phyloP scores from a whole-genome alignment of 2,797 vertebrate species.

The Manis crassicaudata region DNA sequence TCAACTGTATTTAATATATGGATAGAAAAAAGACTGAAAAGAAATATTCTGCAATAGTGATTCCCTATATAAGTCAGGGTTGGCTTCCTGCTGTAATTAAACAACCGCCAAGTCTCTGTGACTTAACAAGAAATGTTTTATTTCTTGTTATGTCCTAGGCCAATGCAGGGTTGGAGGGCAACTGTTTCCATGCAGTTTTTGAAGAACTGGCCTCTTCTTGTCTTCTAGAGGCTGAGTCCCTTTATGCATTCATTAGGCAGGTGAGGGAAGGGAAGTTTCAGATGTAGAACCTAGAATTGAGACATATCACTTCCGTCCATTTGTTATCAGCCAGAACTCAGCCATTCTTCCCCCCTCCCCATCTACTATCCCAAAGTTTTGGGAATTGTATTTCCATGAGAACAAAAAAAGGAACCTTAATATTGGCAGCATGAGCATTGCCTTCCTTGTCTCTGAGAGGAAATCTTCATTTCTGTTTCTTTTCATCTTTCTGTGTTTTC shows the following conservation, averaged over 20 bases:
- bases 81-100: background rate
- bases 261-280: background rate
- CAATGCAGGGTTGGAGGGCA: background rate
- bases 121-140: background rate
- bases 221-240: background rate
- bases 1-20: background rate
- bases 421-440: background rate
- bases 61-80: background rate
- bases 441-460: background rate
- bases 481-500: background rate
- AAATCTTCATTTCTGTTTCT: constrained; percentile 13
- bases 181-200: background rate
- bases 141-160: background rate
- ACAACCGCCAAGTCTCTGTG: background rate
- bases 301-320: background rate
- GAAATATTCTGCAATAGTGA: background rate
- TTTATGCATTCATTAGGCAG: background rate
- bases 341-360: background rate
- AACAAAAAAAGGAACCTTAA: background rate
- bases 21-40: background rate
- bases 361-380: background rate
- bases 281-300: background rate
- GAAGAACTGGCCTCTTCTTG: background rate
- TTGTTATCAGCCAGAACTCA: background rate
- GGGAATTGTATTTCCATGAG: background rate